Conservation (phyloP, 2,888 invertebrate genomes). For the Papilio gigon region DNA sequence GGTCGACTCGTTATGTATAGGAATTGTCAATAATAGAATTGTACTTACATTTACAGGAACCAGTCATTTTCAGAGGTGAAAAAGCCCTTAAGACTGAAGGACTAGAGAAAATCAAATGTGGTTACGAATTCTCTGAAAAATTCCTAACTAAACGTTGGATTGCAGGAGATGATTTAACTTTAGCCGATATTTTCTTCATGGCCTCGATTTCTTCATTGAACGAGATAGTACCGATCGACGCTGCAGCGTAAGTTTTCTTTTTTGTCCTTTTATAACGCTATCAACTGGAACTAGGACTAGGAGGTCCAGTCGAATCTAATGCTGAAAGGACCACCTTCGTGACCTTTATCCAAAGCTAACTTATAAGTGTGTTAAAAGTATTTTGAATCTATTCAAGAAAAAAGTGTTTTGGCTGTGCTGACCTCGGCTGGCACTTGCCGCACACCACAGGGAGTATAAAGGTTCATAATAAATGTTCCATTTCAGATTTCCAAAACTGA, state of each 20-base stretch:
- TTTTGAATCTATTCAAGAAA: too few relatives aligned
- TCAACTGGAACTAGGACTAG: too few relatives aligned
- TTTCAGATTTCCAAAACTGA: conserved; percentile 54
- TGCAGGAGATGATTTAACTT: conserved; percentile 81
- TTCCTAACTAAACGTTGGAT: conserved; percentile 76
- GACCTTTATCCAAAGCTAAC: too few relatives aligned
- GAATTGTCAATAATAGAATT: too few relatives aligned
- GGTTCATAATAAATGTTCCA: not conserved
- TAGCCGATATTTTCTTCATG: conserved; percentile 83
- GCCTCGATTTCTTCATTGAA: conserved; percentile 77
- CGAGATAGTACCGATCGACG: conserved; percentile 58
- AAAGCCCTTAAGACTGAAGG: conserved; percentile 41
- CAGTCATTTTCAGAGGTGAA: conserved; percentile 55
- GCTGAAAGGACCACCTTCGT: too few relatives aligned
- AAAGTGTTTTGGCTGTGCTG: too few relatives aligned
- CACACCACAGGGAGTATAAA: not conserved
- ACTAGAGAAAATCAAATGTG: conserved; percentile 20
- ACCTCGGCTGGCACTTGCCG: too few relatives aligned
- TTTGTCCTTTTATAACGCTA: too few relatives aligned
- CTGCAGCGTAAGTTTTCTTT: conserved; percentile 54
- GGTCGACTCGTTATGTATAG: too few relatives aligned
- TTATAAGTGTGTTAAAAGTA: too few relatives aligned
- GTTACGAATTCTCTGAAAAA: conserved; percentile 42
- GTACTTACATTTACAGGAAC: conserved; percentile 59
- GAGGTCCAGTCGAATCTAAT: too few relatives aligned